phyloP scores from a whole-genome alignment of 1,140 invertebrate genomes.

The Hylaeus anthracinus region DNA sequence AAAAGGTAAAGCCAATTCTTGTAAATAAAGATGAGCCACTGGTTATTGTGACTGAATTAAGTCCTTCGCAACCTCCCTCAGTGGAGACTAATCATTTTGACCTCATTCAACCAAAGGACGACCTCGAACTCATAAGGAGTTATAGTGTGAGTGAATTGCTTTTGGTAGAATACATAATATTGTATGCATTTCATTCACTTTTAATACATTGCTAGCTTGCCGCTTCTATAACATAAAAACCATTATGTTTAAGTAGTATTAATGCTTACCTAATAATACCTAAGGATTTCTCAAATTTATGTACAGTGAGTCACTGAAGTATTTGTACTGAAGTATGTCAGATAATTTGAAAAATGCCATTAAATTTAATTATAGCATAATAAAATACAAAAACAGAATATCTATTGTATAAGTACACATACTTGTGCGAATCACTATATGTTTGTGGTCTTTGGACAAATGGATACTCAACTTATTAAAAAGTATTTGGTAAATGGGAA shows the following conservation, averaged over 20 bases:
- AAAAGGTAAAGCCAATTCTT: conserved; percentile 84
- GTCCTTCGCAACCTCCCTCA: conserved; percentile 64
- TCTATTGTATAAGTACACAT: too few relatives aligned
- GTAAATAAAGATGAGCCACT: conserved; percentile 84
- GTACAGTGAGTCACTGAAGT: too few relatives aligned
- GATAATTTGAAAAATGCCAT: too few relatives aligned
- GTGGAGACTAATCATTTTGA: conserved; percentile 87
- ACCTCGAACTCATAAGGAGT: conserved; percentile 85
- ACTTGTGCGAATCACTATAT: too few relatives aligned
- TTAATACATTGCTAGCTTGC: conserved; percentile 15
- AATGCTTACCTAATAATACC: conserved; percentile 15
- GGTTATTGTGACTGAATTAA: conserved; percentile 71
- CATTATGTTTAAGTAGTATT: background rate
- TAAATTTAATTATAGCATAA: too few relatives aligned
- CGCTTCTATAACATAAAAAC: conserved; percentile 30
- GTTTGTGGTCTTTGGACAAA: background rate
- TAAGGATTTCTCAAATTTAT: background rate
- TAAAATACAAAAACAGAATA: too few relatives aligned
- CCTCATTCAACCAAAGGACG: conserved; percentile 89
- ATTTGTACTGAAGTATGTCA: too few relatives aligned
- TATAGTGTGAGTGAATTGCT: conserved; percentile 74
- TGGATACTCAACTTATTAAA: background rate
- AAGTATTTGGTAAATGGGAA: background rate
- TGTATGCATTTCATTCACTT: conserved; percentile 31
- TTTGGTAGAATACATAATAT: conserved; percentile 45